These are phyloP conservation scores for Zapornia atra DNA, from an alignment of 2,113 vertebrate species.

Conservation along the genomic window DNA sequence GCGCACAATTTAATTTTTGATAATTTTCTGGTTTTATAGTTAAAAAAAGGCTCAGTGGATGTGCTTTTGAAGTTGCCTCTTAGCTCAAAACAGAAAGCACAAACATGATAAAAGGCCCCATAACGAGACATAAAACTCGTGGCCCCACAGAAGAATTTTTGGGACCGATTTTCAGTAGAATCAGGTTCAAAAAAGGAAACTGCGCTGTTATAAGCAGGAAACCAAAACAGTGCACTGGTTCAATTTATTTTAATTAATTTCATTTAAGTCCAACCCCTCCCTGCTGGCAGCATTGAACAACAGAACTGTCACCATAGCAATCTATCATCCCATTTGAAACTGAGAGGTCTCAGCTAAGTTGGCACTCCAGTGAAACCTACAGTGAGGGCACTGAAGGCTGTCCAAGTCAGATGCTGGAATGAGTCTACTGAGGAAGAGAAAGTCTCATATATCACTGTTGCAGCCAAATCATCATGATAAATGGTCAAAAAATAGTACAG, in stretches of 20 bases:
- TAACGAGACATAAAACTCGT: background rate
- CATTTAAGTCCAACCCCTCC: conserved; percentile 7
- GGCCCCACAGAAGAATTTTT: background rate
- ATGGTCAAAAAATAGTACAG: conserved; percentile 23
- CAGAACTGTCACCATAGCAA: conserved; percentile 54
- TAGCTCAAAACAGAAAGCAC: background rate
- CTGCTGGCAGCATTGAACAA: background rate
- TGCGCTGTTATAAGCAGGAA: background rate
- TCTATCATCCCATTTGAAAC: conserved; percentile 47
- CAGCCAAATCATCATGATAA: conserved; percentile 37
- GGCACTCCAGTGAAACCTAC: background rate
- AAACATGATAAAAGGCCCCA: background rate
- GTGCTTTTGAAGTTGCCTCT: background rate
- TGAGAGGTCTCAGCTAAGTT: conserved; percentile 8
- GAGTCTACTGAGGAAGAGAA: conserved; percentile 1
- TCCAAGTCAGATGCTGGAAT: conserved; percentile 14
- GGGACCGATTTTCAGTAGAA: background rate
- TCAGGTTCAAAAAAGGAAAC: background rate
- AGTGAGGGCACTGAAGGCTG: background rate
- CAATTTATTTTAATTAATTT: conserved; percentile 43
- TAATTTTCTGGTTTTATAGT: background rate
- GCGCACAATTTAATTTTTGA: background rate
- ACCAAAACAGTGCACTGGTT: background rate
- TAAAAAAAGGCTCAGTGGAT: background rate
- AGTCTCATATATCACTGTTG: conserved; percentile 30